Base-by-base conservation (phyloP, 2,797 vertebrate species). In the Paedocypris micromegethes region DNA sequence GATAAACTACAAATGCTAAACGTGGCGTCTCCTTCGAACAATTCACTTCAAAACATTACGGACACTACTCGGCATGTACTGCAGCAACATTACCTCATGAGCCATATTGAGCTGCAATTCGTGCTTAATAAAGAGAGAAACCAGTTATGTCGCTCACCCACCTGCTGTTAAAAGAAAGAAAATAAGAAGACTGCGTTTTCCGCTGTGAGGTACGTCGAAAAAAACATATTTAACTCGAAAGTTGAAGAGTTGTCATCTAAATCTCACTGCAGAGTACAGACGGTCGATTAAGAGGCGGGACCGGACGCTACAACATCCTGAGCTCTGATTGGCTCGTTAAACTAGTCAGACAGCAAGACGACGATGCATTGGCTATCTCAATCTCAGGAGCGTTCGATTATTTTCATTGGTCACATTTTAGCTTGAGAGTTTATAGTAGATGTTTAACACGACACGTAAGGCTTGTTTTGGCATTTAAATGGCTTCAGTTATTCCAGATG, bases 81-180 rank as follows among this genome's bases (percentile, higher is more conserved):
- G 64, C 70, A 67, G 68, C 67, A 76, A 70, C 68, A 74, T 51
- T 55, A 49, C 40, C 23, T 41, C 41, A 60, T 54, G 4, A 68
- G 37, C 3, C 56, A 45, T 52, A 51, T 52, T 61, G 57, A 3
- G 58, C 7, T 55, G 5, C 60, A 54, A 9, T 53, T 6, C 23
- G 4, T 3, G 2, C n/a, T 9, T 2, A 47, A 40, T 50, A 37
- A 38, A 44, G 50, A 50, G 2, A 38, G 38, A 39, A 3, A 4
- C 9, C 6, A 53, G 7, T 5, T 7, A 6, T 59, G 4, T 46
- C 9, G 38, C 3, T 45, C 38, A 62, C 86, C 85, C 81, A 91
- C 90, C 90, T 86, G 83, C 68, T 82, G 89, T 73, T 91, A 91
- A 84, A 82, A 86, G 79, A 89, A 85, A 73, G 72, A 72, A 71